Percentiles rank a stretch among this genome's conserved stretches.
Evolutionary conservation across 2,888 invertebrate genomes (phyloP).

Genomic region (Dusona sp.): DNA sequence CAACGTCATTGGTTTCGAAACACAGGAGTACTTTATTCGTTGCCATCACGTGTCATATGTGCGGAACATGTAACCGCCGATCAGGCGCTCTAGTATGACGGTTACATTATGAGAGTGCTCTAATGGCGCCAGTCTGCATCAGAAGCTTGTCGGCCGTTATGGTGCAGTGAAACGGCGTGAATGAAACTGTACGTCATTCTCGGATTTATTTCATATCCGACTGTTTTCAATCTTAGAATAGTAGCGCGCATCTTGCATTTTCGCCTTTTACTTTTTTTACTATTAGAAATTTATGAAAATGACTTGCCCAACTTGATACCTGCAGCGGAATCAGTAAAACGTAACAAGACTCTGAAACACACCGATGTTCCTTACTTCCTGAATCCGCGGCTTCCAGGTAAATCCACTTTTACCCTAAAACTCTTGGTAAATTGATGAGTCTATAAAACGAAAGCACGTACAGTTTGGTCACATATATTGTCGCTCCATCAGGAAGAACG

Average conservation of each 20-base stretch:
- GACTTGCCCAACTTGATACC: conserved; percentile 14
- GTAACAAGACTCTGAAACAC: not conserved
- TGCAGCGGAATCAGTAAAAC: not conserved
- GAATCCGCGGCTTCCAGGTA: not conserved
- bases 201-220: conserved; percentile 43
- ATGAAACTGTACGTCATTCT: conserved; percentile 60
- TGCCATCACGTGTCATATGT: conserved; percentile 35
- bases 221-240: conserved; percentile 21
- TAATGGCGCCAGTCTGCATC: conserved; percentile 45
- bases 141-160: conserved; percentile 44
- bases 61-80: conserved; percentile 59
- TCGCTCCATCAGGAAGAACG: conserved; percentile 3
- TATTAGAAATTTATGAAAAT: conserved; percentile 16
- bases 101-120: conserved; percentile 21
- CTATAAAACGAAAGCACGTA: conserved; percentile 14
- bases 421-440: conserved; percentile 6
- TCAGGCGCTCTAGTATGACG: conserved; percentile 35
- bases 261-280: not conserved
- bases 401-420: conserved; percentile 1
- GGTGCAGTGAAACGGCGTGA: conserved; percentile 60
- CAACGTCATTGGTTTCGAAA: conserved; percentile 62
- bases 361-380: not conserved
- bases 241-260: conserved; percentile 37
- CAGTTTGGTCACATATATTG: conserved; percentile 1
- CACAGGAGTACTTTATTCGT: conserved; percentile 55